phyloP scores from a whole-genome alignment of 1,140 invertebrate species.

The Hydropsyche tenuis region DNA sequence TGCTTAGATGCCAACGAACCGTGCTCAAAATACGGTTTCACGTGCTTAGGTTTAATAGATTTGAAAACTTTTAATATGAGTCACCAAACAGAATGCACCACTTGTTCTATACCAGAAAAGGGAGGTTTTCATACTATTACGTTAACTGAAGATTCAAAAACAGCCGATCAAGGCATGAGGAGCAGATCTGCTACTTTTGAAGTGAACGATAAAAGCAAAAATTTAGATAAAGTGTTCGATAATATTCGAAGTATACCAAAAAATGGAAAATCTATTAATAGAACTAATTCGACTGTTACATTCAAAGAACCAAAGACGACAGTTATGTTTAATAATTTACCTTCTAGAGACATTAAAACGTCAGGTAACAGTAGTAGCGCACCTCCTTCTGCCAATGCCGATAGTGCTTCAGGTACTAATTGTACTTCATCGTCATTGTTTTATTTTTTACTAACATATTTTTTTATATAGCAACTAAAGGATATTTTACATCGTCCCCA shows the following conservation, averaged over 20 bases:
- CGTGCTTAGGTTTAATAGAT: constrained; percentile 85
- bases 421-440: background rate
- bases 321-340: constrained; percentile 15
- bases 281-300: constrained; percentile 37
- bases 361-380: constrained; percentile 21
- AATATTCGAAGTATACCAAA: background rate
- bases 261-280: constrained; percentile 17
- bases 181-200: constrained; percentile 47
- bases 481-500: background rate
- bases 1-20: constrained; percentile 85
- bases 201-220: constrained; percentile 32
- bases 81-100: constrained; percentile 42
- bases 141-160: constrained; percentile 30
- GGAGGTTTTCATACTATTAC: constrained; percentile 48
- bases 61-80: constrained; percentile 56
- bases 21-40: constrained; percentile 92
- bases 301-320: constrained; percentile 35
- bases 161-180: constrained; percentile 29
- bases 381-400: background rate
- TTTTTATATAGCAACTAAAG: background rate
- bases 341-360: background rate
- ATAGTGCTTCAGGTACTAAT: background rate
- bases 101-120: constrained; percentile 57
- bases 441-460: constrained; percentile 2
- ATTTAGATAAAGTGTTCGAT: constrained; percentile 23